These are phyloP conservation scores for Xestia c-nigrum DNA, from an alignment of 2,888 invertebrate genomes.

Conservation along the genomic window DNA sequence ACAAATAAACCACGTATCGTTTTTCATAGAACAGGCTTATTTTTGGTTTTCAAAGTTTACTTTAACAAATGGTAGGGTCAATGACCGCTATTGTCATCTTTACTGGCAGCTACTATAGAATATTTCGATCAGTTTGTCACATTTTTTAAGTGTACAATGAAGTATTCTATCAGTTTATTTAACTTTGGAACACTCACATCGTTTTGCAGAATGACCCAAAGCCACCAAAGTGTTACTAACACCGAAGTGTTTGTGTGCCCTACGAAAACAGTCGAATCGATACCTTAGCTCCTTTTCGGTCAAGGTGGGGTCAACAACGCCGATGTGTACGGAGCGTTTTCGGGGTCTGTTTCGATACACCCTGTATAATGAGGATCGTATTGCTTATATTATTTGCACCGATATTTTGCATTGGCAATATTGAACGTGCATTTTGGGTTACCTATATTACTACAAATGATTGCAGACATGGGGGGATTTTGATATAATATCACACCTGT, in stretches of 20 bases:
- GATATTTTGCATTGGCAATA: constrained; percentile 9
- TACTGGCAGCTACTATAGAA: too few relatives aligned
- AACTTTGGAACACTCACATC: background rate
- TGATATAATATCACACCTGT: too few relatives aligned
- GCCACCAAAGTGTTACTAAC: constrained; percentile 16
- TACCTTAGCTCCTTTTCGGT: constrained; percentile 49
- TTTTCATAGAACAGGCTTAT: too few relatives aligned
- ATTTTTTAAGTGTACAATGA: too few relatives aligned
- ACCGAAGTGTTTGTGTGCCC: constrained; percentile 50
- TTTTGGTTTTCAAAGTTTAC: too few relatives aligned
- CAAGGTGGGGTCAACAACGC: constrained; percentile 63
- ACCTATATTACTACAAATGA: background rate
- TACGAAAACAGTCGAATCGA: constrained; percentile 64
- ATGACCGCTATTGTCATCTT: too few relatives aligned
- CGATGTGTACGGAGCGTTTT: constrained; percentile 16
- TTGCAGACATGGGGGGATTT: background rate
- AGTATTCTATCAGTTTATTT: background rate
- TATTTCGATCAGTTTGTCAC: too few relatives aligned
- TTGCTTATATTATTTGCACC: constrained; percentile 32
- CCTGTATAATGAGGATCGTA: constrained; percentile 19
- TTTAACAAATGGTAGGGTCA: too few relatives aligned
- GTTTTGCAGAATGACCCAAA: constrained; percentile 27
- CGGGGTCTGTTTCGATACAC: constrained; percentile 5
- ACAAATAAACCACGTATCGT: too few relatives aligned
- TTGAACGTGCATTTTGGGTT: background rate